Base-by-base conservation (phyloP, 2,888 invertebrate genomes). In the Dendrolimus houi region DNA sequence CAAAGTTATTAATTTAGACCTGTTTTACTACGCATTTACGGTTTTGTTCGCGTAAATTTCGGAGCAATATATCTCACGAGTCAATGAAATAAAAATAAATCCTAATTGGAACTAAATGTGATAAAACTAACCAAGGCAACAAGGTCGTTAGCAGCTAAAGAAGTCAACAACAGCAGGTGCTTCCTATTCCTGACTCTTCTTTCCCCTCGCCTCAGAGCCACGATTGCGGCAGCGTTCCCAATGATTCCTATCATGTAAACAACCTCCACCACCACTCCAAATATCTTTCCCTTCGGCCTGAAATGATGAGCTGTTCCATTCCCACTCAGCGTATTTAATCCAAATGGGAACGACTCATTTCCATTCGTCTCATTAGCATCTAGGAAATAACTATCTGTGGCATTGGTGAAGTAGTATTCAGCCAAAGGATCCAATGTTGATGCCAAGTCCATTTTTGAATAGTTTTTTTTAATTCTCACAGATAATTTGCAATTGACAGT, bases 131-230 rank as follows among this genome's bases (percentile, higher is more conserved):
- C 89, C 79, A 90, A 62, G 41, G 96, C 96, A 53, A 96, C 93
- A 58, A 97, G 88, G 81, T 97, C 96, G 74, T 96, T 96, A 56
- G 92, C 92, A 42, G 95, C 94, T 64, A 97, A 83, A 67, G 96
- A 95, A 41, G 95, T 94, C 59, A 95, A 84, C 92, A 97, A 93
- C 70, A 97, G 85, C 67, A 96, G 92, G 82, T 97, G 96, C 77
- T 96, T 96, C 64, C 94, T 92, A 77, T 96, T 96, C 70, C 96
- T 91, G 53, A 94, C 92, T 72, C 94, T 93, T 65, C 94, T 92
- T 80, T 95, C 94, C 0, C 93, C 93, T 61, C 93, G 92, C 69
- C 94, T 91, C 68, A 97, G 90, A 63, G 95, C 95, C 57, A 94
- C 84, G 56, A 97, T 91, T 8, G 96, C 96, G n/a, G 94, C 91